These are phyloP conservation scores for Antheraea yamamai DNA, from an alignment of 2,888 invertebrate species.

Conservation along the genomic window DNA sequence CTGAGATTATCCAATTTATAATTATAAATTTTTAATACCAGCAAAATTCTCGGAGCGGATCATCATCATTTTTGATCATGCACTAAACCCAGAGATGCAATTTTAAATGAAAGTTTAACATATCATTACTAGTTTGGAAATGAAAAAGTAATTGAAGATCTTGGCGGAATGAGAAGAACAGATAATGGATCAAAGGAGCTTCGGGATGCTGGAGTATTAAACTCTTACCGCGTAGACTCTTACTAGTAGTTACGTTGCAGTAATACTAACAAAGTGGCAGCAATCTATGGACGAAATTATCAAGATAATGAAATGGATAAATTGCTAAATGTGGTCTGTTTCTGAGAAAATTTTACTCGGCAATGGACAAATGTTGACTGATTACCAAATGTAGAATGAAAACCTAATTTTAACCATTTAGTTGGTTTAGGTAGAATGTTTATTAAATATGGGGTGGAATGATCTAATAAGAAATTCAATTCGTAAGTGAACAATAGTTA, in stretches of 20 bases:
- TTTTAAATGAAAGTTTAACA: neutral
- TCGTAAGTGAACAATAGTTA: neutral
- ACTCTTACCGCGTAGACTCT: neutral
- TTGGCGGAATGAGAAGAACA: neutral
- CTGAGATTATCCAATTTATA: neutral
- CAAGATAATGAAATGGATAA: too few relatives aligned
- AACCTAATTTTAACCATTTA: neutral
- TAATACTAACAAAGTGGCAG: too few relatives aligned
- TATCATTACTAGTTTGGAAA: neutral
- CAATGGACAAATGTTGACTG: neutral
- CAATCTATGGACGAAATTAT: too few relatives aligned
- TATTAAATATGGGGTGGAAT: neutral
- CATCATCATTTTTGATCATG: neutral
- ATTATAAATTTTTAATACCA: neutral
- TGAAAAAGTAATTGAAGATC: neutral
- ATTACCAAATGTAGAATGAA: too few relatives aligned
- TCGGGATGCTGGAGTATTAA: neutral
- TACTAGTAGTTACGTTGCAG: too few relatives aligned
- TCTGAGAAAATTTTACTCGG: neutral
- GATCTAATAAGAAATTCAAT: neutral
- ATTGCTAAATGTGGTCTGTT: too few relatives aligned
- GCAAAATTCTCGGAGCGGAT: neutral
- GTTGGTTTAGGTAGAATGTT: neutral
- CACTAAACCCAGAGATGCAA: neutral
- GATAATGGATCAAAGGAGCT: neutral